Percentiles rank a stretch among this genome's conserved stretches.
These are phyloP conservation scores for Ceratosolen solmsi DNA, from an alignment of 1,140 invertebrate species.

Conservation along the genomic window DNA sequence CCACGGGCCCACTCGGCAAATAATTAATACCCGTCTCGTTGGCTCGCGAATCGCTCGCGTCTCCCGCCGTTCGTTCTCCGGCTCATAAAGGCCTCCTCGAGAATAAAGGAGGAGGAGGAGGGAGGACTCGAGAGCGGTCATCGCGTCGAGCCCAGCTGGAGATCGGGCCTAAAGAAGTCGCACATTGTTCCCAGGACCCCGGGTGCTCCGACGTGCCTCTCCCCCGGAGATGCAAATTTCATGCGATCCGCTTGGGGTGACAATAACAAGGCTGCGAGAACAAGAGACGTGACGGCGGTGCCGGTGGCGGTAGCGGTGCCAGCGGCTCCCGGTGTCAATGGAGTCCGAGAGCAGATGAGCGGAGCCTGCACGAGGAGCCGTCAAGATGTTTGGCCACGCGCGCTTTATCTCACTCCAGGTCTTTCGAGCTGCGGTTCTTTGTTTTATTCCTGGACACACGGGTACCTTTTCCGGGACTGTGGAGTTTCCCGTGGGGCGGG, in stretches of 20 bases:
- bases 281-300: not conserved
- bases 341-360: not conserved
- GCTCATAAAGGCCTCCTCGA: not conserved
- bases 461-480: not conserved
- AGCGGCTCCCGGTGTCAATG: slow-evolving; percentile 1
- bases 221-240: slow-evolving; percentile 41
- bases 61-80: not conserved
- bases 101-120: not conserved
- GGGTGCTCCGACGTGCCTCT: slow-evolving; percentile 13
- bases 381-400: slow-evolving; percentile 19
- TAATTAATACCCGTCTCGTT: slow-evolving; percentile 11
- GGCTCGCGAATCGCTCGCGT: not conserved
- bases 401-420: not conserved
- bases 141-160: slow-evolving; percentile 14
- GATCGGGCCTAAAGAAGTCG: slow-evolving; percentile 1
- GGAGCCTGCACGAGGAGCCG: not conserved
- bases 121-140: slow-evolving; percentile 24
- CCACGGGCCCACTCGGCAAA: not conserved
- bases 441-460: not conserved
- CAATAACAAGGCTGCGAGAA: slow-evolving; percentile 13
- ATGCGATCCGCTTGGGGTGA: slow-evolving; percentile 32
- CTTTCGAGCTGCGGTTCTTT: not conserved
- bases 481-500: not conserved
- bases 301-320: not conserved
- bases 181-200: slow-evolving; percentile 1